Base-by-base conservation (phyloP, 2,113 vertebrate genomes). In the Pelecanus crispus region DNA sequence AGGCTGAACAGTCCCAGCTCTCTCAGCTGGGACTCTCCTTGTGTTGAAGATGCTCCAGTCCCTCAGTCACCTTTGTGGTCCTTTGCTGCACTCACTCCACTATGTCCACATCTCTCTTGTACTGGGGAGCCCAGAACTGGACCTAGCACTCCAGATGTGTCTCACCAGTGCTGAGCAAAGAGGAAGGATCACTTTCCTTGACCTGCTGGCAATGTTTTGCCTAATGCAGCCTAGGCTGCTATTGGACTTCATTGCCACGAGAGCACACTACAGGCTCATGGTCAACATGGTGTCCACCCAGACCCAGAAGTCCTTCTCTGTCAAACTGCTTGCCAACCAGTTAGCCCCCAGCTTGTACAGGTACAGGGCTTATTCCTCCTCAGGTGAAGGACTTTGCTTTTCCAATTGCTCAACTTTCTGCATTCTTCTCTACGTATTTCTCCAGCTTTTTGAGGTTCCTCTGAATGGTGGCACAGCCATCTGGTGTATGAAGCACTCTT, bases 231-330 rank as follows among this genome's bases (percentile, higher is more conserved):
- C 38, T 59, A 29, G 31, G 20, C 10, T 81, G 15, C 34, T 66
- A 13, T 20, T 38, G 16, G 9, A 8, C 44, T 87, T 71, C 42
- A 12, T n/a, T 73, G 25, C 11, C 63, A 53, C 1, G 5, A 77
- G 25, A 52, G 4, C 38, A 81, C 13, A 13, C 7, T 53, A 13
- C n/a, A 73, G 11, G 11, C n/a, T 74, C n/a, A 12, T 18, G 44
- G 29, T 36, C 36, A 63, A 15, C 4, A 19, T 7, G 1, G 15
- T 59, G 31, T 68, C 13, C n/a, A 29, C 8, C 6, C 1, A 1
- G 18, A 72, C 7, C 20, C 11, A 45, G 44, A 82, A 17, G 8
- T 68, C 13, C 24, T 79, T 36, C 7, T 34, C 26, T 63, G 24
- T 15, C 49, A 68, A 40, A 10, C 11, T n/a, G 42, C 31, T 44